Evolutionary conservation across 1,140 invertebrate genomes (phyloP).

Genomic region (Battus philenor): DNA sequence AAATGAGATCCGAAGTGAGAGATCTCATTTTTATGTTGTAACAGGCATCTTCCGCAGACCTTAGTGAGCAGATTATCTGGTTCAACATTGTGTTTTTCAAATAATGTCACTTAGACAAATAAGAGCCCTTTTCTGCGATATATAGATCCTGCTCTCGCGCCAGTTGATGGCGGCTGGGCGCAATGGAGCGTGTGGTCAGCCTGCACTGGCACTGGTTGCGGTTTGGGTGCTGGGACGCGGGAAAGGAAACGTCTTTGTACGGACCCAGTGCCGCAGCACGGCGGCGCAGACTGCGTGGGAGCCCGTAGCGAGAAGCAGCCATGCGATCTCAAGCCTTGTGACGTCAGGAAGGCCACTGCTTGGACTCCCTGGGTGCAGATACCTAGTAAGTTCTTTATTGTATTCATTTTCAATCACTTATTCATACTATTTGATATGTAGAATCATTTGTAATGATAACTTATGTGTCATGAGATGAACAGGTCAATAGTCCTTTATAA

Average conservation of each 20-base stretch:
- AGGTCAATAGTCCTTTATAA: no score
- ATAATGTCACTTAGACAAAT: no score
- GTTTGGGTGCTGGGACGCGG: constrained; percentile 65
- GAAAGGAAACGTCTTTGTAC: constrained; percentile 42
- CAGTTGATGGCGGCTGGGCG: constrained; percentile 85
- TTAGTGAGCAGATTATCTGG: no score
- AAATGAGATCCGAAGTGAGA: no score
- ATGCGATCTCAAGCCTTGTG: constrained; percentile 84
- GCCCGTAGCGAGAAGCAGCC: constrained; percentile 79
- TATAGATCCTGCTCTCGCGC: constrained; percentile 74
- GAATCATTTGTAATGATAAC: no score
- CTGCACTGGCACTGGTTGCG: constrained; percentile 77
- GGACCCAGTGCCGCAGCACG: constrained; percentile 52
- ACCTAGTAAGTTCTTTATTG: constrained; percentile 53
- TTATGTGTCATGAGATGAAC: no score
- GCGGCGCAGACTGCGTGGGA: constrained; percentile 79
- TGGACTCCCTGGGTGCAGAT: constrained; percentile 87
- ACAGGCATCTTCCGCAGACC: no score
- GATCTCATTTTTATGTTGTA: no score
- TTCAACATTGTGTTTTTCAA: no score
- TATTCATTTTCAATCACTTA: no score
- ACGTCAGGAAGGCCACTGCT: constrained; percentile 79
- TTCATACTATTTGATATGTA: no score
- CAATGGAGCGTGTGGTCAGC: constrained; percentile 83
- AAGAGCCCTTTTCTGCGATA: no score